Evolutionary conservation across 2,113 vertebrate genomes (phyloP).

Genomic region (Damaliscus lunatus): DNA sequence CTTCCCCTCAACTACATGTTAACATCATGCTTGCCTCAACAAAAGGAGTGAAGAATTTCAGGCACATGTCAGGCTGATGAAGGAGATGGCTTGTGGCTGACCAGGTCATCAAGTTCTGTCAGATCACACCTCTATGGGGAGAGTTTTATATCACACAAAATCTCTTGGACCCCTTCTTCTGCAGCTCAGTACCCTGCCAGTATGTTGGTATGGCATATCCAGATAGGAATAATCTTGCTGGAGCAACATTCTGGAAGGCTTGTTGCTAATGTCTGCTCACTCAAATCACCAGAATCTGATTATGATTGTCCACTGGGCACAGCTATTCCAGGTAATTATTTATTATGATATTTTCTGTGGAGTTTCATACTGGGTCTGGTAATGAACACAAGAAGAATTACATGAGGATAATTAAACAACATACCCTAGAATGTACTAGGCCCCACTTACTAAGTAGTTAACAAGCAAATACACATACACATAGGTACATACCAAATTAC

Average conservation of each 20-base stretch:
- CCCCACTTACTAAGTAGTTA: background rate
- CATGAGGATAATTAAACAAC: background rate
- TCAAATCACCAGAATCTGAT: background rate
- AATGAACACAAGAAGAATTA: background rate
- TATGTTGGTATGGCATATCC: background rate
- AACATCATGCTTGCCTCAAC: background rate
- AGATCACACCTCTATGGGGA: background rate
- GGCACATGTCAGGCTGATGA: background rate
- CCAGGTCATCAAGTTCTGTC: background rate
- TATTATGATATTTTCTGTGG: background rate
- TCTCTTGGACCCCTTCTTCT: background rate
- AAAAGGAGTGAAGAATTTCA: background rate
- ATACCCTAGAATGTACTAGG: background rate
- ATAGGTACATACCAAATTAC: background rate
- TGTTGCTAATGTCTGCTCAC: background rate
- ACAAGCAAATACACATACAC: background rate
- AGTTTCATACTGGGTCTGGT: background rate
- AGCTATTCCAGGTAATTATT: background rate
- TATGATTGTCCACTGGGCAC: background rate
- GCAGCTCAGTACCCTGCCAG: background rate
- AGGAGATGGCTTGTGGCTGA: background rate
- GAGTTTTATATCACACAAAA: background rate
- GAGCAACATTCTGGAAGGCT: background rate
- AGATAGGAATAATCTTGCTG: background rate
- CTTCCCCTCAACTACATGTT: background rate